phyloP scores from a whole-genome alignment of 35 echinoderm and acorn worm species.

The Ophiothrix spiculata region DNA sequence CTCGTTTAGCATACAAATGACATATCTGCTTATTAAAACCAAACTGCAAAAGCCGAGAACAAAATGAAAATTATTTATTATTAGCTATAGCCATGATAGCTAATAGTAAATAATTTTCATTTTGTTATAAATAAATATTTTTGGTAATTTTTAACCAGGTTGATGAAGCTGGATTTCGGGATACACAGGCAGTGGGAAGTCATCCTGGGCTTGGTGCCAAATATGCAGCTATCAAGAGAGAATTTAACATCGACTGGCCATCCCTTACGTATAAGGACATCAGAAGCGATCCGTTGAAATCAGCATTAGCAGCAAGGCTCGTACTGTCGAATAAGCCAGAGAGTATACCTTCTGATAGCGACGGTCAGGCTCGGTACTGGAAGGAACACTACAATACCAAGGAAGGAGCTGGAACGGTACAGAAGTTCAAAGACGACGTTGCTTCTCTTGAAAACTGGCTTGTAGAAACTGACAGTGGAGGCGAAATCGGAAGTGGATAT shows the following conservation, averaged over 20 bases:
- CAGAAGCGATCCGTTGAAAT: neutral
- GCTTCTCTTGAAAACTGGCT: neutral
- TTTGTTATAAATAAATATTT: neutral
- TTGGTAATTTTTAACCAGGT: neutral
- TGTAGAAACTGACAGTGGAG: no score
- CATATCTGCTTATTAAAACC: neutral
- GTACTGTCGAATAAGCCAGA: neutral
- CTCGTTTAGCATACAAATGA: no score
- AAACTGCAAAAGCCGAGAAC: neutral
- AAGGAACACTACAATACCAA: constrained; percentile 9
- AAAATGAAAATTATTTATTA: neutral
- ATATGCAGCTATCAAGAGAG: neutral
- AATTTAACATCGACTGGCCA: neutral
- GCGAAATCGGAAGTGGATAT: no score
- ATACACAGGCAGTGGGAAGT: neutral
- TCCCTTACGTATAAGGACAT: neutral
- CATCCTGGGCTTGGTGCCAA: neutral
- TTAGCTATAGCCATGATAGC: neutral
- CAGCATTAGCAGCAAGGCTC: constrained; percentile 3
- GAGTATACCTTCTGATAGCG: neutral
- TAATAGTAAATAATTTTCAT: neutral
- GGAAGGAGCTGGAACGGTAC: neutral
- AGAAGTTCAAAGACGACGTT: neutral
- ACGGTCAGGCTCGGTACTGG: constrained; percentile 3
- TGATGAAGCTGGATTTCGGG: neutral